Evolutionary conservation across 2,888 invertebrate species (phyloP).

Genomic region (Cephus sareptanus): DNA sequence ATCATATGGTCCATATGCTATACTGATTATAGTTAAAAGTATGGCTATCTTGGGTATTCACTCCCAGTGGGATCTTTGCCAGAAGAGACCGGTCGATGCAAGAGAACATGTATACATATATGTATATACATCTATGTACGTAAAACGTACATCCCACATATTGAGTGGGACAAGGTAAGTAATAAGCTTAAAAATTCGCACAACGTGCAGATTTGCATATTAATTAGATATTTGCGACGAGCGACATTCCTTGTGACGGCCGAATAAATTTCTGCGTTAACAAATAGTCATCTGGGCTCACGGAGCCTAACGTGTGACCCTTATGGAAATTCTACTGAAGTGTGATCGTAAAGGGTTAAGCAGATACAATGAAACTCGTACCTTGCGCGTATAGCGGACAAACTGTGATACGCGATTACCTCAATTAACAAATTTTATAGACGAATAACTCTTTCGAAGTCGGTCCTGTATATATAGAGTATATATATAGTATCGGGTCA

Average conservation of each 20-base stretch:
- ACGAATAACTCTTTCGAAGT: neutral
- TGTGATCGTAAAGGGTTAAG: neutral
- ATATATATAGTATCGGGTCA: neutral
- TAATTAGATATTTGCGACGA: slow-evolving; percentile 22
- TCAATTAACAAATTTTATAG: neutral
- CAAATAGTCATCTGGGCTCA: slow-evolving; percentile 9
- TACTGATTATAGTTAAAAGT: neutral
- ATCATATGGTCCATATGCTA: neutral
- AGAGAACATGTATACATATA: slow-evolving; percentile 11
- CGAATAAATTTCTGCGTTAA: slow-evolving; percentile 5
- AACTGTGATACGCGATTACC: neutral
- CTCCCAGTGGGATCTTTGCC: slow-evolving; percentile 42
- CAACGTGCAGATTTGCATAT: slow-evolving; percentile 22
- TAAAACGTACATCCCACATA: slow-evolving; percentile 1
- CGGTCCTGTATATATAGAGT: neutral
- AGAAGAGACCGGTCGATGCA: slow-evolving; percentile 40
- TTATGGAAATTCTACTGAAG: no score
- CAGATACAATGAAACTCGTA: neutral
- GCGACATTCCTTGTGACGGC: neutral
- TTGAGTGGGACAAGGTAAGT: neutral
- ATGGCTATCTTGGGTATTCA: neutral
- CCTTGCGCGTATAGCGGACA: neutral
- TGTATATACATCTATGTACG: neutral
- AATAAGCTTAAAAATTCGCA: slow-evolving; percentile 18
- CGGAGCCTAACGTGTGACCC: no score